Evolutionary conservation across 2,888 invertebrate genomes (phyloP).

Genomic region (Trichogramma evanescens): DNA sequence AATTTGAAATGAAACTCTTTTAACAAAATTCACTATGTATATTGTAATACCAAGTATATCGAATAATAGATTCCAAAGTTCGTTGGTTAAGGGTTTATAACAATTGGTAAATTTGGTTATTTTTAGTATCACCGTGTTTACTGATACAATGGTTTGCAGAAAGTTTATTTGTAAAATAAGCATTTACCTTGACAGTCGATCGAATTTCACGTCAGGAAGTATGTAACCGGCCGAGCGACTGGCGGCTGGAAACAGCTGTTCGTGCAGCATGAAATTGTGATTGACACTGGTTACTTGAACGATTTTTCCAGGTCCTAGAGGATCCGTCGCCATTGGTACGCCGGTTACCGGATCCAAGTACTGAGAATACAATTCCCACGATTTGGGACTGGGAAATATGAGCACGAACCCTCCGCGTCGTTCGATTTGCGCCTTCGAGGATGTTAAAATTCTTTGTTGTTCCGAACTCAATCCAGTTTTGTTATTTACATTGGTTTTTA

Average conservation of each 20-base stretch:
- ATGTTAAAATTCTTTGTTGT: conserved; percentile 69
- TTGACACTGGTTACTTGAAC: conserved; percentile 55
- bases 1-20: neutral
- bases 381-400: conserved; percentile 83
- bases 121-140: too few species aligned
- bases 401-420: conserved; percentile 82
- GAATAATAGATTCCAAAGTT: too few species aligned
- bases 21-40: too few species aligned
- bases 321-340: conserved; percentile 55
- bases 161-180: neutral
- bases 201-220: conserved; percentile 40
- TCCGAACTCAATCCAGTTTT: conserved; percentile 60
- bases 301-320: conserved; percentile 42
- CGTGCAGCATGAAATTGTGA: conserved; percentile 69
- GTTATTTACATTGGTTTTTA: conserved; percentile 41
- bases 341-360: conserved; percentile 71
- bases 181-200: conserved; percentile 42
- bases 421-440: conserved; percentile 70
- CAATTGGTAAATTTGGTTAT: too few species aligned
- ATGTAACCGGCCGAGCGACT: conserved; percentile 38
- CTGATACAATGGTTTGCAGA: too few species aligned
- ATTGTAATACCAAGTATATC: too few species aligned
- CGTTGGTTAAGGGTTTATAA: too few species aligned
- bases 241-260: conserved; percentile 63
- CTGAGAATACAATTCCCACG: conserved; percentile 76